Evolutionary conservation across 1,140 invertebrate genomes (phyloP).

Genomic region (Drosophila pectinifera): DNA sequence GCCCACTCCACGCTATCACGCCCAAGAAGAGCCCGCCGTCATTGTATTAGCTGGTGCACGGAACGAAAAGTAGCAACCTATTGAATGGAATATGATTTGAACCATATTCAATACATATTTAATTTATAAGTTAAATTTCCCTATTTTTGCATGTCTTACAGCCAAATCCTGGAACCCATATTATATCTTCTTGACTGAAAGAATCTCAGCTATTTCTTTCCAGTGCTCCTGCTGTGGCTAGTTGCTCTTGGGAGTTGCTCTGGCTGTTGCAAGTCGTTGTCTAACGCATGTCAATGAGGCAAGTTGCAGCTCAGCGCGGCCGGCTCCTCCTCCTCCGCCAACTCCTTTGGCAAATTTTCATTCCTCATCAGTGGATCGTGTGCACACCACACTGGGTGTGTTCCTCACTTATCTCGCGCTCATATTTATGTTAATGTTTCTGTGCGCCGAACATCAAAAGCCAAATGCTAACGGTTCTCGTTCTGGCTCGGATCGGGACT

Average conservation of each 20-base stretch:
- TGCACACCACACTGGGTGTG: constrained; percentile 53
- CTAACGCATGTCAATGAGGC: constrained; percentile 79
- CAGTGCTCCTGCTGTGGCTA: constrained; percentile 4
- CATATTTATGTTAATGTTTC: constrained; percentile 81
- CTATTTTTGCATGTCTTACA: no score
- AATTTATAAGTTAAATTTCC: no score
- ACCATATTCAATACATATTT: no score
- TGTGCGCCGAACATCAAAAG: constrained; percentile 77
- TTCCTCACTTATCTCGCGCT: constrained; percentile 76
- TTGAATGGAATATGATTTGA: no score
- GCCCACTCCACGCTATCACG: constrained; percentile 40
- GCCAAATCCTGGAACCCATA: no score
- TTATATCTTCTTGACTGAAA: no score
- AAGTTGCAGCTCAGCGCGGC: constrained; percentile 27
- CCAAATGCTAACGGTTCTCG: constrained; percentile 64
- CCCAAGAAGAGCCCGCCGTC: constrained; percentile 27
- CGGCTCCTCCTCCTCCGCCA: constrained; percentile 32
- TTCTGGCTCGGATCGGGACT: constrained; percentile 12
- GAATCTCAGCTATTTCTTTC: background rate
- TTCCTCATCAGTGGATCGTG: constrained; percentile 28
- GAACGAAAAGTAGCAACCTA: no score
- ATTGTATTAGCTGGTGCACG: constrained; percentile 8
- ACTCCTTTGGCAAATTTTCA: constrained; percentile 44
- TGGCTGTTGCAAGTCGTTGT: constrained; percentile 50
- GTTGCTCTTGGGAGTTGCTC: constrained; percentile 3